These are phyloP conservation scores for Pseudococcus longispinus DNA, from an alignment of 2,888 invertebrate species.

Conservation along the genomic window DNA sequence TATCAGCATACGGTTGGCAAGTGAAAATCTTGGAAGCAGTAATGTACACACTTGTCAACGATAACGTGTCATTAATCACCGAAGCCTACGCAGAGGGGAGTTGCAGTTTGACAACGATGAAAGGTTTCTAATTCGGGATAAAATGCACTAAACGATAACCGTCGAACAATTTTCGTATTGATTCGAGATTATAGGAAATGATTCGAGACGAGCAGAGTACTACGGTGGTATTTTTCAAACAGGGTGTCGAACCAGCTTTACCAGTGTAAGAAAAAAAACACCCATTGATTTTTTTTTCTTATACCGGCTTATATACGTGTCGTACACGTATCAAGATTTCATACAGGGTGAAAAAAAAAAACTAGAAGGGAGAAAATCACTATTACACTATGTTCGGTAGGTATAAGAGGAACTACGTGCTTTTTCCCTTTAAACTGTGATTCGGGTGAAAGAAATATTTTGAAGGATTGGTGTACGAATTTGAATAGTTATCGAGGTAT, in stretches of 20 bases:
- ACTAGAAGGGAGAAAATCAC: neutral
- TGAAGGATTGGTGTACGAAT: neutral
- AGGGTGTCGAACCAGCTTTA: neutral
- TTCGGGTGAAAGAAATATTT: neutral
- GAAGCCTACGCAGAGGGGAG: neutral
- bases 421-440: neutral
- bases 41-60: neutral
- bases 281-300: neutral
- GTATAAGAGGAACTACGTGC: conserved; percentile 12
- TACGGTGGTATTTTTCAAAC: neutral
- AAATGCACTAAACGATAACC: neutral
- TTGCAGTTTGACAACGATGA: neutral
- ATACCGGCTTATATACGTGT: neutral
- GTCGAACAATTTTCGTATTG: neutral
- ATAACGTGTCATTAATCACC: neutral
- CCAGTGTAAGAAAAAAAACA: neutral
- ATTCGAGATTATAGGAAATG: neutral
- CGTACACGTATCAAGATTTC: conserved; percentile 4
- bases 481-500: neutral
- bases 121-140: neutral
- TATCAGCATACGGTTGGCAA: neutral
- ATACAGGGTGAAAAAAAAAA: neutral
- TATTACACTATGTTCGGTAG: neutral
- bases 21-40: neutral
- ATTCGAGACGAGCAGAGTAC: neutral